These are phyloP conservation scores for Laticauda laticaudata DNA, from an alignment of 2,113 vertebrate genomes.

Conservation along the genomic window DNA sequence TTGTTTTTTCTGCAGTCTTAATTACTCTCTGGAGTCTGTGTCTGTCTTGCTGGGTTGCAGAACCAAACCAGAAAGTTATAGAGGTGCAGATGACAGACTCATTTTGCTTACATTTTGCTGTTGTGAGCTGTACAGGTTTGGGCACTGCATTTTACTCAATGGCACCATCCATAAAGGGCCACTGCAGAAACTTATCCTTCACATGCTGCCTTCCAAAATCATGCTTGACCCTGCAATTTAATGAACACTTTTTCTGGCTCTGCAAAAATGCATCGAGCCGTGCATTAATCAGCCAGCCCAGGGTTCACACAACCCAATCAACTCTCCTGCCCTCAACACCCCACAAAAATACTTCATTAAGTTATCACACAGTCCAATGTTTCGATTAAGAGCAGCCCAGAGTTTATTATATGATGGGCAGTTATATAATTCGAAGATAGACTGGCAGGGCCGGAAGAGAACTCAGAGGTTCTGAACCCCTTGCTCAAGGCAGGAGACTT, in stretches of 20 bases:
- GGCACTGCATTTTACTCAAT: neutral
- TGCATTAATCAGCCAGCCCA: neutral
- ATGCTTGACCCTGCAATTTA: neutral
- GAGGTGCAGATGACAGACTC: too few relatives aligned
- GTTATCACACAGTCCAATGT: neutral
- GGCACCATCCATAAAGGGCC: neutral
- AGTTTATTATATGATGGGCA: neutral
- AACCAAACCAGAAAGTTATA: too few relatives aligned
- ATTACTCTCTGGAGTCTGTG: too few relatives aligned
- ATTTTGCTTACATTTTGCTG: neutral
- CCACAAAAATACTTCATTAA: neutral
- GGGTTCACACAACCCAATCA: neutral
- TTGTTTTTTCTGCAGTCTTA: too few relatives aligned
- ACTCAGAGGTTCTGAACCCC: neutral
- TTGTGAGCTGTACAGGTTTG: neutral
- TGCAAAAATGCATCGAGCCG: neutral
- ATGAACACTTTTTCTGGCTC: neutral
- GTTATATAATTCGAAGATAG: neutral
- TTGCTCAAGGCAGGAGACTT: neutral
- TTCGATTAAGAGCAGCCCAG: neutral
- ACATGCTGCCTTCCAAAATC: neutral
- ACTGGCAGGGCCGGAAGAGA: neutral
- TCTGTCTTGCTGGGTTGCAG: too few relatives aligned
- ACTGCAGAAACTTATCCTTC: neutral
- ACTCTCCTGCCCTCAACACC: neutral